phyloP scores from a whole-genome alignment of 1,140 invertebrate genomes.

The Drosophila eugracilis region DNA sequence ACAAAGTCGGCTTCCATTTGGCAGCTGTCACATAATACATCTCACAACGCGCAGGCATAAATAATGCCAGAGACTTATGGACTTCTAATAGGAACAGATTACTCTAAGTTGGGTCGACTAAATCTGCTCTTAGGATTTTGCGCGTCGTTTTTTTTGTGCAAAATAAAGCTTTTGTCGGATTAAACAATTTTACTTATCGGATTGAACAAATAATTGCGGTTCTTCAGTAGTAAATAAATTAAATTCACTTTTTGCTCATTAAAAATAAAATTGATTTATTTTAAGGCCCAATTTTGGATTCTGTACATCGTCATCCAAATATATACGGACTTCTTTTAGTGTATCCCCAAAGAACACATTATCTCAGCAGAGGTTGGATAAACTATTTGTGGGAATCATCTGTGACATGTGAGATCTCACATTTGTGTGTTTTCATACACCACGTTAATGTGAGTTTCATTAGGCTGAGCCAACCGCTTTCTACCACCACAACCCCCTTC shows the following conservation, averaged over 20 bases:
- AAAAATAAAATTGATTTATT: too few species aligned
- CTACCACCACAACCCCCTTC: too few species aligned
- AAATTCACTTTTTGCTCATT: too few species aligned
- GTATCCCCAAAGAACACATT: neutral
- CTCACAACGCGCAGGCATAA: constrained; percentile 28
- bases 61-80: constrained; percentile 12
- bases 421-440: constrained; percentile 30
- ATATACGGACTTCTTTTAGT: too few species aligned
- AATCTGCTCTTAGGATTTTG: neutral
- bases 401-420: constrained; percentile 35
- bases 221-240: too few species aligned
- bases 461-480: constrained; percentile 29
- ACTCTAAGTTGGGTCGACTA: neutral
- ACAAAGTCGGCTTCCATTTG: constrained; percentile 62
- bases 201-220: too few species aligned
- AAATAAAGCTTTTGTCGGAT: too few species aligned
- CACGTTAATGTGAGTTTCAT: constrained; percentile 56
- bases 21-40: constrained; percentile 73
- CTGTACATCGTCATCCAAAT: too few species aligned
- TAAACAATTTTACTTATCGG: neutral
- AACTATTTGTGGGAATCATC: constrained; percentile 28
- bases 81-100: neutral
- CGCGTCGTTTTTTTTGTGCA: neutral
- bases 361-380: neutral
- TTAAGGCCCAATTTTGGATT: too few species aligned